phyloP scores from a whole-genome alignment of 2,888 invertebrate genomes.

The Branchellion lobata region DNA sequence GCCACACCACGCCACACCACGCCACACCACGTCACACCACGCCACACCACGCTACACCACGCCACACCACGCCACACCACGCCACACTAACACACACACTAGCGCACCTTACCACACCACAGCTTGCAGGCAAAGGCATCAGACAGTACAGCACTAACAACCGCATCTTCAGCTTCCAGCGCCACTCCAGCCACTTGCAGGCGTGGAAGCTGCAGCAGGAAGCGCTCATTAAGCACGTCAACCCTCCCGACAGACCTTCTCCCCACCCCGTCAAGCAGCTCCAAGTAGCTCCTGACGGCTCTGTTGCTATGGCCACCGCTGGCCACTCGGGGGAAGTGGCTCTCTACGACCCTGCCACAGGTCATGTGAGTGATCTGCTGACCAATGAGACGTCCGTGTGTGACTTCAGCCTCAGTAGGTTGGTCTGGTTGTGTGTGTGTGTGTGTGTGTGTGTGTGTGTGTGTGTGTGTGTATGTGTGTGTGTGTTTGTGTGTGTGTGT shows the following conservation, averaged over 20 bases:
- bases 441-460: too few relatives aligned
- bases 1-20: too few relatives aligned
- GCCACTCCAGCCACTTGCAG: conserved; percentile 53
- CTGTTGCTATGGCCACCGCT: conserved; percentile 56
- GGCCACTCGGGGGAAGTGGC: conserved; percentile 59
- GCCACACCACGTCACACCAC: too few relatives aligned
- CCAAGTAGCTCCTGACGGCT: conserved; percentile 54
- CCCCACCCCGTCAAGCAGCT: conserved; percentile 57
- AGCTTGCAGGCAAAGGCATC: too few relatives aligned
- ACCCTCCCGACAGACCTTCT: conserved; percentile 56
- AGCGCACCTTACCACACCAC: too few relatives aligned
- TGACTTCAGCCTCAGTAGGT: conserved; percentile 30
- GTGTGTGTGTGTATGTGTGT: too few relatives aligned
- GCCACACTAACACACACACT: too few relatives aligned
- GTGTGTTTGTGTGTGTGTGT: too few relatives aligned
- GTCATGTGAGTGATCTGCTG: conserved; percentile 58
- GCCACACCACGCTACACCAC: too few relatives aligned
- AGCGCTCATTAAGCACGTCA: conserved; percentile 54
- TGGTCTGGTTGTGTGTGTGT: too few relatives aligned
- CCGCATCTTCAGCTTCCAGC: neutral
- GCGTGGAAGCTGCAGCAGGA: conserved; percentile 58
- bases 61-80: too few relatives aligned
- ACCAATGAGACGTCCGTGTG: conserved; percentile 58
- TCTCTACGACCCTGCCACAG: conserved; percentile 58
- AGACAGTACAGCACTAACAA: too few relatives aligned